Base-by-base conservation (phyloP, 2,888 invertebrate species). In the Netelia inedita region DNA sequence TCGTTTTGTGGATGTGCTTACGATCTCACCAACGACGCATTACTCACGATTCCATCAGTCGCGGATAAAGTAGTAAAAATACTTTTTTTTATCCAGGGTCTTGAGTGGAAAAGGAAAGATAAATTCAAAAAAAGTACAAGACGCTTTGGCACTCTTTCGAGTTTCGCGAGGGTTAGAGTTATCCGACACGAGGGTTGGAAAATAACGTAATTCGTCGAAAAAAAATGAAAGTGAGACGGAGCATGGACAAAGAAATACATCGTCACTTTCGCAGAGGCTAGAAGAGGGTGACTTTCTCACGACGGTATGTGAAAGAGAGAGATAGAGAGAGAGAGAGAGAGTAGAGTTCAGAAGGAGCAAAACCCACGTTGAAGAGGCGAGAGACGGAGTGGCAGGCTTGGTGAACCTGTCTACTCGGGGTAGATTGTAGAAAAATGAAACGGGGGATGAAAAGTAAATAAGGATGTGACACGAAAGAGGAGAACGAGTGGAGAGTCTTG, bases 381-480 rank as follows among this genome's bases (percentile, higher is more conserved):
- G 50, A 35, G 66, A 19, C 65, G 53, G 80, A 87, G 88, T 87
- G 85, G 83, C 81, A 85, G 83, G 83, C 86, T 72, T 76, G 86
- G 86, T 75, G 80, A 86, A 76, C 55, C 76, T 85, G 75, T 87
- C 85, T 80, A 79, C 85, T 86, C 78, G 79, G 85, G 85, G 86
- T 87, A 86, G 86, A 88, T 87, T 80, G 83, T 83, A 83, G 87
- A 87, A 88, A 88, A 89, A 88, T 89, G 89, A 89, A 87, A 86
- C 86, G 79, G 86, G 87, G 89, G 88, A 90, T 88, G 90, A 90
- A 92, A 92, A 90, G 91, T 91, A 91, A 90, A 91, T 91, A 92
- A 89, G 89, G 88, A 89, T 87, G 84, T 87, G 87, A 80, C 65
- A 53, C 88, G 88, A 91, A 88, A 88, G 86, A 87, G 87, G 59